A percentile compares a stretch with the other conserved stretches of the same genome.
Conservation (phyloP, 2,113 vertebrate genomes). For the Cairina moschata region DNA sequence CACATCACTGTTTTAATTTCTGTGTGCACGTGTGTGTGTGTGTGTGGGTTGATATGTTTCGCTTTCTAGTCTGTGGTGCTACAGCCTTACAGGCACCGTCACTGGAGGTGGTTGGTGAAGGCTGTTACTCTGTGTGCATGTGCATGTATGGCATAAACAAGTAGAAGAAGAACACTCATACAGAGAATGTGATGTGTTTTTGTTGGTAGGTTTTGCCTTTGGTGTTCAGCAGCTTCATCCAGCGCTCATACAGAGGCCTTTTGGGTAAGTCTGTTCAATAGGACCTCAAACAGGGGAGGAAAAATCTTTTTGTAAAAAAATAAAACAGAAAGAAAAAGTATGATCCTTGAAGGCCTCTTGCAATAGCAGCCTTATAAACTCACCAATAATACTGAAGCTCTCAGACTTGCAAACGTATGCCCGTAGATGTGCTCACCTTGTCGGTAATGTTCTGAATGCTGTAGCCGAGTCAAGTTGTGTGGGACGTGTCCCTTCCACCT, state of each 20-base stretch:
- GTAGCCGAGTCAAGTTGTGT: conserved; percentile 80
- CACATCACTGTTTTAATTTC: background rate
- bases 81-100: background rate
- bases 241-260: conserved; percentile 98
- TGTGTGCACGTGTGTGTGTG: background rate
- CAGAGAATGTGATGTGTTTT: conserved; percentile 71
- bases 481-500: conserved; percentile 60
- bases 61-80: background rate
- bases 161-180: background rate
- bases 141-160: background rate
- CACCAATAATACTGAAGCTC: conserved; percentile 54
- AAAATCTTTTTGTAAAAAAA: background rate
- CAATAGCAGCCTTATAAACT: conserved; percentile 53
- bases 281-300: conserved; percentile 48
- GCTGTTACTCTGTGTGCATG: background rate
- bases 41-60: background rate
- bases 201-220: conserved; percentile 93
- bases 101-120: background rate
- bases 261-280: conserved; percentile 86
- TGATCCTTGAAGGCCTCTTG: conserved; percentile 36
- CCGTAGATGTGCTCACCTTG: conserved; percentile 58
- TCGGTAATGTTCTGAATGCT: conserved; percentile 70
- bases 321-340: background rate
- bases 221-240: conserved; percentile 98
- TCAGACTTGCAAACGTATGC: conserved; percentile 33